A percentile compares a stretch with the other conserved stretches of the same genome.
phyloP scores from a whole-genome alignment of 2,888 invertebrate species.

The Drosophila limbata region DNA sequence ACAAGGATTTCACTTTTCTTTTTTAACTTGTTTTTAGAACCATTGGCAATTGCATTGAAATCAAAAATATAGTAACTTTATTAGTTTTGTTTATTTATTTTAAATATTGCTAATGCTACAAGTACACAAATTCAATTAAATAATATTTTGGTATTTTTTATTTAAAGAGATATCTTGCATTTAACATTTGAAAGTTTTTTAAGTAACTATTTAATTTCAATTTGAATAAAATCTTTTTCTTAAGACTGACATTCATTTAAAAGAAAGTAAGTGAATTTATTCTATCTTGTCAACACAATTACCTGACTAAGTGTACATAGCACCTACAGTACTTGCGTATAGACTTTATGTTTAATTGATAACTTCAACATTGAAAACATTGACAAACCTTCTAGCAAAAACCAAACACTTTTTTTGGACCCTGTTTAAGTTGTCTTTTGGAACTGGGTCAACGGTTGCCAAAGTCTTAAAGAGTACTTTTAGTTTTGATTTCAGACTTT shows the following conservation, averaged over 20 bases:
- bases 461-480: constrained; percentile 38
- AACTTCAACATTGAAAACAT: constrained; percentile 1
- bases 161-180: too few species aligned
- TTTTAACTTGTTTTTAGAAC: not conserved
- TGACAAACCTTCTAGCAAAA: constrained; percentile 5
- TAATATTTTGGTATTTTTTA: too few species aligned
- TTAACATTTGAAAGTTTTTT: too few species aligned
- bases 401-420: not conserved
- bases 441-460: constrained; percentile 44
- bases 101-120: too few species aligned
- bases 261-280: not conserved
- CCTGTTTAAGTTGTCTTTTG: constrained; percentile 3
- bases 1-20: too few species aligned
- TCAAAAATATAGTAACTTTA: too few species aligned
- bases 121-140: too few species aligned
- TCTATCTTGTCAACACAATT: not conserved
- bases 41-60: not conserved
- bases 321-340: not conserved
- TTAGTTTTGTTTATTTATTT: too few species aligned
- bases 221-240: too few species aligned
- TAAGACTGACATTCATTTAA: not conserved
- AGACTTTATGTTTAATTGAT: not conserved
- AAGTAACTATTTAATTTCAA: too few species aligned
- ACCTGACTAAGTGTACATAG: not conserved
- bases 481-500: not conserved